Evolutionary conservation across 2,797 vertebrate species (phyloP).

Genomic region (Numenius phaeopus): DNA sequence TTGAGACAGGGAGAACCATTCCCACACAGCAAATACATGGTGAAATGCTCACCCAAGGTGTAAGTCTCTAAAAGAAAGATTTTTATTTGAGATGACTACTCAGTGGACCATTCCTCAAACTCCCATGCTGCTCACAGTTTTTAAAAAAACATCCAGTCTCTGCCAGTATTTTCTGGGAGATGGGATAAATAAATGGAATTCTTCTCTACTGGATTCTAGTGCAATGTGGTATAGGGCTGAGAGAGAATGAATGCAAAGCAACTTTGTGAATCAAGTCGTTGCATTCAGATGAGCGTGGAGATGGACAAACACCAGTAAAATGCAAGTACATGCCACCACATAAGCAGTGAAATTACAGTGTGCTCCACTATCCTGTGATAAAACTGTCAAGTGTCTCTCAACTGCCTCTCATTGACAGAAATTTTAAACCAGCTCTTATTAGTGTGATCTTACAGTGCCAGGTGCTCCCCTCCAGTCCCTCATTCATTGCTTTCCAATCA

Average conservation of each 20-base stretch:
- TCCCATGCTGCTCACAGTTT: not conserved
- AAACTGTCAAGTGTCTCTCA: conserved; percentile 21
- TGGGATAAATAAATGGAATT: not conserved
- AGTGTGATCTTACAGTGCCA: not conserved
- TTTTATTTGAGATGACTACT: not conserved
- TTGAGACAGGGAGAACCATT: not conserved
- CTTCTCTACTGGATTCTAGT: not conserved
- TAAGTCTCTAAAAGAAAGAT: not conserved
- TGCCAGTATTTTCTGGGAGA: not conserved
- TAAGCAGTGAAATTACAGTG: not conserved
- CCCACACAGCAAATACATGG: not conserved
- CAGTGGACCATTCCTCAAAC: not conserved
- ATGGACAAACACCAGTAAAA: not conserved
- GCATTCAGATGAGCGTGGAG: not conserved
- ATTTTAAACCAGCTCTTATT: not conserved
- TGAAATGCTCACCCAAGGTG: not conserved
- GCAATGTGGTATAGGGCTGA: not conserved
- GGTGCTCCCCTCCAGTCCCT: not conserved
- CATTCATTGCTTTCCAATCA: not conserved
- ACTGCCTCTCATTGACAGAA: not conserved
- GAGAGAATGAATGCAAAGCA: not conserved
- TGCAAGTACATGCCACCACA: not conserved
- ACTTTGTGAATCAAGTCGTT: not conserved
- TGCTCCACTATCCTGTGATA: not conserved
- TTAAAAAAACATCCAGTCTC: not conserved